phyloP scores from a whole-genome alignment of 2,888 invertebrate genomes.

The Drosophila merina region DNA sequence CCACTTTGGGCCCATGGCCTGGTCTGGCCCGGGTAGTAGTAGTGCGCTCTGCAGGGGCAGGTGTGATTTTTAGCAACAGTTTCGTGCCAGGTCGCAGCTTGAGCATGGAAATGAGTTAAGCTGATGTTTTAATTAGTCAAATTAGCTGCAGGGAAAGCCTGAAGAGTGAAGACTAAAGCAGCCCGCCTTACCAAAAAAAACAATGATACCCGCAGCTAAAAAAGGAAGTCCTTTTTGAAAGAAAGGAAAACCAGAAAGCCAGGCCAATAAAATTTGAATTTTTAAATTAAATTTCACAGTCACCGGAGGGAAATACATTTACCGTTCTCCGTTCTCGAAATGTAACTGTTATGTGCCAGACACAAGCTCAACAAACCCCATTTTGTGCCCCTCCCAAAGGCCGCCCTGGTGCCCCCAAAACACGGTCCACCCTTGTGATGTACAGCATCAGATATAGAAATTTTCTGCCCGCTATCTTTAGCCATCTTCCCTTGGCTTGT shows the following conservation, averaged over 20 bases:
- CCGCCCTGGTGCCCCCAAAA: no score
- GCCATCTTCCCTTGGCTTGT: slow-evolving; percentile 66
- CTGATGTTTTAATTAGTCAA: slow-evolving; percentile 77
- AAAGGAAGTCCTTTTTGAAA: background rate
- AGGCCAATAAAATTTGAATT: slow-evolving; percentile 64
- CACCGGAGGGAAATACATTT: slow-evolving; percentile 29
- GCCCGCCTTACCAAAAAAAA: slow-evolving; percentile 1
- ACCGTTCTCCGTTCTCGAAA: slow-evolving; percentile 35
- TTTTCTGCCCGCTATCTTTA: slow-evolving; percentile 74
- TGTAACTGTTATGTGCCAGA: slow-evolving; percentile 71
- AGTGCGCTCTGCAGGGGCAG: slow-evolving; percentile 46
- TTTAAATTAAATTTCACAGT: slow-evolving; percentile 75
- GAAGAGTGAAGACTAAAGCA: background rate
- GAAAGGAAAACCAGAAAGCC: slow-evolving; percentile 18
- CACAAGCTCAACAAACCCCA: slow-evolving; percentile 47
- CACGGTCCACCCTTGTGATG: background rate
- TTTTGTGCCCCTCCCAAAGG: slow-evolving; percentile 37
- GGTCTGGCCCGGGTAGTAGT: no score
- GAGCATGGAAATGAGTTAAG: slow-evolving; percentile 62
- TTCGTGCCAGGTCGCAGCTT: slow-evolving; percentile 58
- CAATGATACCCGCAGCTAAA: background rate
- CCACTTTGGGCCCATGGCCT: slow-evolving; percentile 3
- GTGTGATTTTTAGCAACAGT: slow-evolving; percentile 77
- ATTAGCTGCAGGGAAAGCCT: slow-evolving; percentile 45
- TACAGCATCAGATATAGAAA: slow-evolving; percentile 76